Conservation (phyloP, 2,888 invertebrate genomes). For the Diploptera punctata region DNA sequence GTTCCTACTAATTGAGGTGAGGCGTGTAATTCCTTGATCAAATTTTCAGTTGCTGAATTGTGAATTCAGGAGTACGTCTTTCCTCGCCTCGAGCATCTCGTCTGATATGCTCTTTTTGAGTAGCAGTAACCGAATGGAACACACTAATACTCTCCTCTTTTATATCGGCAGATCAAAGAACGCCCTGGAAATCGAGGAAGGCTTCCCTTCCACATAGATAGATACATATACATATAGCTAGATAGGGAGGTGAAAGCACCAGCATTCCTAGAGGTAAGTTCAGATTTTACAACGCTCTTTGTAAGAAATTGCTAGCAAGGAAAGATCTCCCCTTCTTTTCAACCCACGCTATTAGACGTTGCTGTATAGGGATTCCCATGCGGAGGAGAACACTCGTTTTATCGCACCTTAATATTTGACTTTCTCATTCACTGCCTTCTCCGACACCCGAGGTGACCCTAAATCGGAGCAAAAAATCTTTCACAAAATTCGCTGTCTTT, state of each 20-base stretch:
- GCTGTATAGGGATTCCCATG: background rate
- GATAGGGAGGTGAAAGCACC: background rate
- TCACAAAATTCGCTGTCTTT: no score
- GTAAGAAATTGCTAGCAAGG: conserved; percentile 20
- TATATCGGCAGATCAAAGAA: conserved; percentile 11
- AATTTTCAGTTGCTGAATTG: no score
- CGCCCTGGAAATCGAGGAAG: conserved; percentile 7
- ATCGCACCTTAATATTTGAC: no score
- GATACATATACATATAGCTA: background rate
- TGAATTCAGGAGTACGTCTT: no score
- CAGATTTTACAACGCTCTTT: conserved; percentile 19
- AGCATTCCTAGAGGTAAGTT: background rate
- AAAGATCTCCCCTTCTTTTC: background rate
- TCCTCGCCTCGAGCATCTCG: no score
- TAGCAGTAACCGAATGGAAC: background rate
- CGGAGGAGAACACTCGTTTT: no score
- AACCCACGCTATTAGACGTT: background rate
- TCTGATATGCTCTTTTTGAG: conserved; percentile 1
- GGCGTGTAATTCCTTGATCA: no score
- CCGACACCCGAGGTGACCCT: no score
- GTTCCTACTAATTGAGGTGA: no score
- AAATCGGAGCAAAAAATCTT: no score
- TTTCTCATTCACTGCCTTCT: no score
- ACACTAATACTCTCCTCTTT: conserved; percentile 17
- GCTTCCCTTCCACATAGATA: background rate